Conservation (phyloP, 2,797 vertebrate genomes). For the Neosalanx taihuensis region DNA sequence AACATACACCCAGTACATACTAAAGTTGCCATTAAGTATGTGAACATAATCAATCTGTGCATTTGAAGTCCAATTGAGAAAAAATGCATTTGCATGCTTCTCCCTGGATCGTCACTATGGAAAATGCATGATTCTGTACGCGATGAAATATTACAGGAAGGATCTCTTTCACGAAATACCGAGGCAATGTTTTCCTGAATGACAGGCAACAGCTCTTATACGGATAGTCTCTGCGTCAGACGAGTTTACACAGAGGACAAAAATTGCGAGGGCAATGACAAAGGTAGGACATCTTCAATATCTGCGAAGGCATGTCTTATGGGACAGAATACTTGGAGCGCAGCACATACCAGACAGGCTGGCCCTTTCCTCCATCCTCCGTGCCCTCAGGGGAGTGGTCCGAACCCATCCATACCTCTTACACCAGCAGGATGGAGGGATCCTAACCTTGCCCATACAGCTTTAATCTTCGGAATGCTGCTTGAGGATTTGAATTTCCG, state of each 20-base stretch:
- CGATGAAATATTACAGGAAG: background rate
- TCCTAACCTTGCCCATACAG: slow-evolving; percentile 68
- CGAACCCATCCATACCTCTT: slow-evolving; percentile 47
- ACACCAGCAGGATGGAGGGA: slow-evolving; percentile 41
- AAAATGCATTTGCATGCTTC: too few species aligned
- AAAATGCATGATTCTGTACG: background rate
- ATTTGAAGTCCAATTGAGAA: too few species aligned
- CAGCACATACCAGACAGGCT: slow-evolving; percentile 26
- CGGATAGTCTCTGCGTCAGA: slow-evolving; percentile 7
- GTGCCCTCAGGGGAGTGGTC: slow-evolving; percentile 23
- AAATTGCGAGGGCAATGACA: slow-evolving; percentile 51
- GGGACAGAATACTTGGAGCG: slow-evolving; percentile 32
- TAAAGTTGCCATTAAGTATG: too few species aligned
- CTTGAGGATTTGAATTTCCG: slow-evolving; percentile 77
- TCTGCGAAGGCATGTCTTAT: slow-evolving; percentile 24
- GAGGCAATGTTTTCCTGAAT: background rate
- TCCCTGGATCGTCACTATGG: too few species aligned
- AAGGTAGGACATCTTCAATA: slow-evolving; percentile 48
- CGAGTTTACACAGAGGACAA: slow-evolving; percentile 26
- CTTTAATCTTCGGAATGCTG: slow-evolving; percentile 79
- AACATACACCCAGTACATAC: too few species aligned
- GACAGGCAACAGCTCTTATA: slow-evolving; percentile 19
- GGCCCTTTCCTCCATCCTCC: slow-evolving; percentile 19
- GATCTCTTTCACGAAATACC: background rate
- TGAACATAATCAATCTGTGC: too few species aligned